phyloP scores from a whole-genome alignment of 2,888 invertebrate species.

The Helicoverpa assulta region DNA sequence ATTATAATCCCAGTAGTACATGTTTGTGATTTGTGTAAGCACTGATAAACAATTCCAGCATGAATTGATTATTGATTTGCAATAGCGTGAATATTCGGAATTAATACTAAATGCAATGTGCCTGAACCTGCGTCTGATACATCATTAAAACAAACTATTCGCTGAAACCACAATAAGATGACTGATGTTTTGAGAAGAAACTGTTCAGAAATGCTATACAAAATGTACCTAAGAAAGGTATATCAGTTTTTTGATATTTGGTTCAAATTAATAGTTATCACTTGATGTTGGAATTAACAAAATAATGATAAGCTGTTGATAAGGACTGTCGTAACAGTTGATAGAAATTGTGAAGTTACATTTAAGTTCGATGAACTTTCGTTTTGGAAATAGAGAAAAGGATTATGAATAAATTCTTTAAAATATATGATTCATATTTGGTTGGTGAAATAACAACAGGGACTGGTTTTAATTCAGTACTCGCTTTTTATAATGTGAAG shows the following conservation, averaged over 20 bases:
- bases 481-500: neutral
- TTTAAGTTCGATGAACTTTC: slow-evolving; percentile 87
- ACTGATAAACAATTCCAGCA: slow-evolving; percentile 6
- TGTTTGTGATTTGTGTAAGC: slow-evolving; percentile 24
- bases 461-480: neutral
- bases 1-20: slow-evolving; percentile 61
- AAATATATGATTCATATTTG: too few relatives aligned
- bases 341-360: slow-evolving; percentile 65
- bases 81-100: slow-evolving; percentile 31
- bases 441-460: neutral
- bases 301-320: slow-evolving; percentile 79
- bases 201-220: slow-evolving; percentile 7
- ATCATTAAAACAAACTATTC: slow-evolving; percentile 62
- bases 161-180: slow-evolving; percentile 59
- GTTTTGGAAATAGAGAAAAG: slow-evolving; percentile 74
- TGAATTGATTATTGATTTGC: slow-evolving; percentile 25
- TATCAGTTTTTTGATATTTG: slow-evolving; percentile 31
- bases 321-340: slow-evolving; percentile 71
- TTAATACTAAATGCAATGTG: slow-evolving; percentile 33
- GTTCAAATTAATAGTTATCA: slow-evolving; percentile 51
- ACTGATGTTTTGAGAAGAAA: slow-evolving; percentile 54
- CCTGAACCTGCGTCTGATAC: slow-evolving; percentile 31
- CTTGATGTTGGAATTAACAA: slow-evolving; percentile 68
- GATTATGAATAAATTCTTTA: too few relatives aligned
- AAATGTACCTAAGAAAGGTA: slow-evolving; percentile 9